A percentile compares a stretch with the other conserved stretches of the same genome.
phyloP scores from a whole-genome alignment of 37 sponge, comb jelly and placozoan genomes.

The Beroe forskalii region DNA sequence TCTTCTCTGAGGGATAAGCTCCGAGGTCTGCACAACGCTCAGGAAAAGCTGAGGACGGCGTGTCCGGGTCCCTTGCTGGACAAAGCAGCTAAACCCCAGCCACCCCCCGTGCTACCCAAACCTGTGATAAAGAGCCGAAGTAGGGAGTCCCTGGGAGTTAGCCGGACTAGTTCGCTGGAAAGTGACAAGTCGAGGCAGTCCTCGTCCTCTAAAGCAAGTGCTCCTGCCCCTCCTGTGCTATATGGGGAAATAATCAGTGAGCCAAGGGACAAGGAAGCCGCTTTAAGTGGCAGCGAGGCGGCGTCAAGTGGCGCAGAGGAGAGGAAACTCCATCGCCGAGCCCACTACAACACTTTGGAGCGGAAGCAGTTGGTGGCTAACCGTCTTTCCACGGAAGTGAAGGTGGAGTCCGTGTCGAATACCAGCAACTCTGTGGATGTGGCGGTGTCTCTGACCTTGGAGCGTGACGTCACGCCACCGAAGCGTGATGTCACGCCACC shows the following conservation, averaged over 20 bases:
- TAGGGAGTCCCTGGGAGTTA: not conserved
- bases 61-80: not conserved
- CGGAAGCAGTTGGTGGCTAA: not conserved
- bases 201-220: not conserved
- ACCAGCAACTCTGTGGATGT: not conserved
- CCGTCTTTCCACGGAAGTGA: not conserved
- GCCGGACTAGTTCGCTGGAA: not conserved
- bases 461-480: not conserved
- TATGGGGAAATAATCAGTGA: too few species aligned
- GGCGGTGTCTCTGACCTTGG: not conserved
- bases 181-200: not conserved
- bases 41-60: slow-evolving; percentile 52
- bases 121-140: not conserved
- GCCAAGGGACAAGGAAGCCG: not conserved
- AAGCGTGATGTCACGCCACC: not conserved
- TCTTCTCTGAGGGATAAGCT: slow-evolving; percentile 45
- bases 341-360: not conserved
- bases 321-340: too few species aligned
- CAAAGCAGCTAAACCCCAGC: not conserved
- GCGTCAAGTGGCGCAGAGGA: too few species aligned
- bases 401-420: not conserved
- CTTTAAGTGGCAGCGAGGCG: too few species aligned
- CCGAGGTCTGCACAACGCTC: slow-evolving; percentile 31
- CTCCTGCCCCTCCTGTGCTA: too few species aligned
- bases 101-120: slow-evolving; percentile 24